phyloP scores from a whole-genome alignment of 2,113 vertebrate species.

The Pelvicachromis taeniatus region DNA sequence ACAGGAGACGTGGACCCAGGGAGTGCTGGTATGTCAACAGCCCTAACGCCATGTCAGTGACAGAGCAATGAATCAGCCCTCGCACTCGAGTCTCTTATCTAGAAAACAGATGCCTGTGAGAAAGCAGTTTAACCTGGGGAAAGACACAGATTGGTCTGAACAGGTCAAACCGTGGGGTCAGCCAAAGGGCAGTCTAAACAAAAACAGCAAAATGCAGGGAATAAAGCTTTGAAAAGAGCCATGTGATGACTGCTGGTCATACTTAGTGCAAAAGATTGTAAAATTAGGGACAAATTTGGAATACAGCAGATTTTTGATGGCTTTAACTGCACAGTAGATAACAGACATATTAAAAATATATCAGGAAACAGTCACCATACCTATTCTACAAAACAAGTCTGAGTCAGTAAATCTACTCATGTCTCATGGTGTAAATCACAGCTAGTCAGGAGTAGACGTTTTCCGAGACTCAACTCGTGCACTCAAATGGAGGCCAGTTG shows the following conservation, averaged over 20 bases:
- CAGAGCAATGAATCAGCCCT: constrained; percentile 65
- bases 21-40: constrained; percentile 39
- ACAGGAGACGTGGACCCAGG: constrained; percentile 10
- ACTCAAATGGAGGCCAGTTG: constrained; percentile 7
- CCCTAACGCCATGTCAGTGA: constrained; percentile 44
- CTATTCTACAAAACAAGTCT: background rate
- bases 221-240: background rate
- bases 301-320: background rate
- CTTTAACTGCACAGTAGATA: background rate
- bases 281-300: background rate
- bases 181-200: constrained; percentile 25
- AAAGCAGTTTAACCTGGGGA: constrained; percentile 18
- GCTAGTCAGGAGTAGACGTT: background rate
- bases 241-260: background rate
- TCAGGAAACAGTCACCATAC: background rate
- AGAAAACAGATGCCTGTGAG: constrained; percentile 68
- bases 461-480: constrained; percentile 27
- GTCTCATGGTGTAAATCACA: constrained; percentile 19
- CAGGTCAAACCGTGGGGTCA: constrained; percentile 48
- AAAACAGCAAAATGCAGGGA: background rate
- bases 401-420: background rate
- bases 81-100: constrained; percentile 42
- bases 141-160: constrained; percentile 16
- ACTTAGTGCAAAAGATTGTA: background rate
- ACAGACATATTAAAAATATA: background rate